Base-by-base conservation (phyloP, 2,113 vertebrate genomes). In the Danionella cerebrum region DNA sequence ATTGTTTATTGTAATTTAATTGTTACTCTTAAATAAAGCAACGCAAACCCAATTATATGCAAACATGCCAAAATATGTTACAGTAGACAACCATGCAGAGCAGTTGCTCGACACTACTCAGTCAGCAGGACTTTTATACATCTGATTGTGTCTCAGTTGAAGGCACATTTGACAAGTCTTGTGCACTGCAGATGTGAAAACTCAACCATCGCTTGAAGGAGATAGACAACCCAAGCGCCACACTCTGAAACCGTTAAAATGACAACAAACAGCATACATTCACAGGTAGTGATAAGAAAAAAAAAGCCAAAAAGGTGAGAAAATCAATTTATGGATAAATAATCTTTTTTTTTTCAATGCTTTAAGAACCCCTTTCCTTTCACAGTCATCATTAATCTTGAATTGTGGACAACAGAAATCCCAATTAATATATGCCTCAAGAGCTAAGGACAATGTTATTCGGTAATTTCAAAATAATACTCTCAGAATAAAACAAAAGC, bases 311-410 rank as follows among this genome's bases (percentile, higher is more conserved):
- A 50, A 48, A 67, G 53, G 75, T 73, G 81, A 77, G 74, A 62
- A 77, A 71, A 71, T 76, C 69, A 73, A 71, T 77, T 67, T 57
- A 74, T 60, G 79, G 80, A 87, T 86, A 87, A 84, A 85, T 85
- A 85, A 65, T 52, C 70, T 24, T 19, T 45, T 65, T 72, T 65
- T 73, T 70, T 33, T 36, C 6, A 12, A 4, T 29, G 18, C 31
- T 55, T 22, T n/a, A 11, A 70, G 41, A 35, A 31, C 75, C 57
- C 36, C 50, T 50, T 69, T 51, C 50, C 18, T 58, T 76, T 76
- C 75, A 76, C 70, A 76, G 71, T 76, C 65, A 16, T 62, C 12
- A 10, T 70, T 14, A 54, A 69, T 35, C 58, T 53, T 57, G 41
- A 19, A 36, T 48, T 57, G 65, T 14, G 47, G 65, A 44, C 62